Evolutionary conservation across 2,113 vertebrate species (phyloP).

Genomic region (Cyphomyrus plagiostoma): DNA sequence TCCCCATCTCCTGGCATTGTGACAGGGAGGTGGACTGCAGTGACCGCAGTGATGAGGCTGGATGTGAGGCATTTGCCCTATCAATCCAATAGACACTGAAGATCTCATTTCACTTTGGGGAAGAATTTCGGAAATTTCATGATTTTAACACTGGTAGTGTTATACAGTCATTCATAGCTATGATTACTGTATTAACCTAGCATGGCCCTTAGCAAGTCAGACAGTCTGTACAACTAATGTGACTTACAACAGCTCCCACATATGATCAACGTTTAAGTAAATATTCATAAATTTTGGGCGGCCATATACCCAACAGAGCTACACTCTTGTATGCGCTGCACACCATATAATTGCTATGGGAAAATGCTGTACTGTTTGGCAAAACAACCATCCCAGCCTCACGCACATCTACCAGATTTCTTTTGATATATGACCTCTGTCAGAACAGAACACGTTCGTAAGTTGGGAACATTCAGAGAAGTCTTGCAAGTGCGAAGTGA

Average conservation of each 20-base stretch:
- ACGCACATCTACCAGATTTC: background rate
- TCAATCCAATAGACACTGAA: too few relatives aligned
- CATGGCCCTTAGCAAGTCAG: background rate
- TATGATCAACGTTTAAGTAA: background rate
- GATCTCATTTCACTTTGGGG: background rate
- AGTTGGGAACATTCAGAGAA: background rate
- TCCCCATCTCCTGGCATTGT: slow-evolving; percentile 73
- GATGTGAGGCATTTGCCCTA: slow-evolving; percentile 54
- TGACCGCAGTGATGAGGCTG: slow-evolving; percentile 71
- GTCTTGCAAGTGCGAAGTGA: background rate
- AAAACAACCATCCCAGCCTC: background rate
- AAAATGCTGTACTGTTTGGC: background rate
- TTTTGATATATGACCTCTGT: background rate
- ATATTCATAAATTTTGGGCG: background rate
- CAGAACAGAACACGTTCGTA: background rate
- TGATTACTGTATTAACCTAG: background rate
- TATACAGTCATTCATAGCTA: background rate
- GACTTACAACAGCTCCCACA: background rate
- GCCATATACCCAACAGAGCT: background rate
- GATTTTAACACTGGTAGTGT: background rate
- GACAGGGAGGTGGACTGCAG: slow-evolving; percentile 71
- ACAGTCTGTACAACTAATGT: background rate
- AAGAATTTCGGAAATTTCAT: background rate
- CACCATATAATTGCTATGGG: background rate
- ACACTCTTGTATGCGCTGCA: background rate